Base-by-base conservation (phyloP, 1,140 invertebrate genomes). In the Diorhabda elongata region DNA sequence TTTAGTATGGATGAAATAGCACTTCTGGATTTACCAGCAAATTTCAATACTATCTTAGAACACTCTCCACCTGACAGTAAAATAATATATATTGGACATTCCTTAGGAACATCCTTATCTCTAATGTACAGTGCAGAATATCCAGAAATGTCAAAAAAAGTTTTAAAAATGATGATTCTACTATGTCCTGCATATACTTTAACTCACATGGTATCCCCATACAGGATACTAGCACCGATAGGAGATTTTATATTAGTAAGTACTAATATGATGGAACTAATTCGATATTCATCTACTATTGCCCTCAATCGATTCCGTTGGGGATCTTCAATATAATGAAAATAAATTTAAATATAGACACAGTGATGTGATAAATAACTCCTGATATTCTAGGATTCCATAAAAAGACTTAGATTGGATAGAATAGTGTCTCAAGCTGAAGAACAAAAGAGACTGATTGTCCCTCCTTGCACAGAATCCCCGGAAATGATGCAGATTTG, bases 11-110 rank as follows among this genome's bases (percentile, higher is more conserved):
- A 89, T 74, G 85, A 90, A 77, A 84, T 89, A 78, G 86, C 85
- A 3, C 70, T 80, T 8, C 83, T 83, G 67, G 88, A 89, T 74
- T 71, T 89, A 41, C 86, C 87, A n/a, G 82, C 86, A 0, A 83
- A 84, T 71, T 78, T 90, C n/a, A 77, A 86, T 56, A 83, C 83
- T 66, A 81, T 87, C 9, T 66, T 86, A 3, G 73, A 80, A 4
- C 67, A 73, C 42, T 87, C 86, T 3, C 78, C 78, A 4, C 75
- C 76, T 4, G 73, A 78, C 42, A 75, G 73, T 26, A 71, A 84
- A 58, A 73, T 89, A 3, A 80, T 80, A 67, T 89, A 88, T 74
- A 78, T 88, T 42, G 88, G 87, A 2, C 85, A 88, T 71, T 83
- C 81, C 0, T 70, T 82, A 66, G 81, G 81, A 3, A 78, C 77